Base-by-base conservation (phyloP, 2,888 invertebrate species). In the Tetranychus piercei region DNA sequence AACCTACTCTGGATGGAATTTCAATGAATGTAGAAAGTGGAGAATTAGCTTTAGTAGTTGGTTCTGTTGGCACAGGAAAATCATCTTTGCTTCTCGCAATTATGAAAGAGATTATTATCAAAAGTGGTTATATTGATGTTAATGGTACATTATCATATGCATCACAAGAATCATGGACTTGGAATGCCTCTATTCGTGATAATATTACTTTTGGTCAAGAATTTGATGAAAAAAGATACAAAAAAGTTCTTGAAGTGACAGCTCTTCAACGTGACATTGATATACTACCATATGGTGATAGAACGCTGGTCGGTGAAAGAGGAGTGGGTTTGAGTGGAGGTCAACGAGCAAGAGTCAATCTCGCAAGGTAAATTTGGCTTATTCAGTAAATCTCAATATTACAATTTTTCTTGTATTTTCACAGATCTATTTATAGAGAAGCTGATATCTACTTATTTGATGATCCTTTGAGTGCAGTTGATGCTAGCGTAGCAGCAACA, bases 131-230 rank as follows among this genome's bases (percentile, higher is more conserved):
- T n/a, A 76, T 83, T 6, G 44, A 71, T 71, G 15, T 71, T 1
- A 71, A 71, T n/a, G 84, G 84, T 71, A 80, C 78, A 11, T 76
- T 85, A n/a, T 82, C 83, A 4, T 85, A 84, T 77, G 81, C 81
- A 8, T 79, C 82, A 45, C 85, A 85, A 80, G 78, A 91, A 79
- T 88, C 92, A 86, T 89, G 76, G 88, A 88, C 15, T 85, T 90
- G 85, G 86, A 86, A 87, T 71, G 86, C 86, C 83, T 0, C 90
- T 77, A 88, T 97, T 0, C 86, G 91, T 15, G 93, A 95, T 80
- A 97, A 97, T 82, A 92, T 97, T 78, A 82, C 94, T 1, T 96
- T 97, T 82, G 95, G 94, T 0, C 87, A 86, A 80, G 85, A 87
- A 77, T 87, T 84, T 78, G 85, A 87, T 76, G 81, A 84, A 55